These are phyloP conservation scores for Microcebus lehilahytsara DNA, from an alignment of 2,113 vertebrate genomes.

Conservation along the genomic window DNA sequence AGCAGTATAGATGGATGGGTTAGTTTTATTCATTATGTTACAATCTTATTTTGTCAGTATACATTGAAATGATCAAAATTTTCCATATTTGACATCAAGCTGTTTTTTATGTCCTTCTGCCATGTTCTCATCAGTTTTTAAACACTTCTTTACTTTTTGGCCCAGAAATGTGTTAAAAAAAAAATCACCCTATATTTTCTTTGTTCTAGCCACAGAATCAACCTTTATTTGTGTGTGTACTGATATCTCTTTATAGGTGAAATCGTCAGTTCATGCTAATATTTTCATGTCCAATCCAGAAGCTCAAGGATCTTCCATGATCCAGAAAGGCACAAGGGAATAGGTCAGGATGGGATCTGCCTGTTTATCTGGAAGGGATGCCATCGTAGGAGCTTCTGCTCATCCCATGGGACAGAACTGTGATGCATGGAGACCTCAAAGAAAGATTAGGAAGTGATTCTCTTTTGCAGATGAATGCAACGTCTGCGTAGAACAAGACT, in stretches of 20 bases:
- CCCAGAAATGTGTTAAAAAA: neutral
- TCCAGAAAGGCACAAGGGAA: too few species aligned
- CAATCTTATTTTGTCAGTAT: neutral
- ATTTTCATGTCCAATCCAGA: neutral
- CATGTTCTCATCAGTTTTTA: neutral
- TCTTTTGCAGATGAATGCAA: neutral
- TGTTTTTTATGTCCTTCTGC: neutral
- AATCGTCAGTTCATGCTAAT: neutral
- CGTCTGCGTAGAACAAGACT: neutral
- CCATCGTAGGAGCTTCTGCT: neutral
- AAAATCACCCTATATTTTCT: neutral
- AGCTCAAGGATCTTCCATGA: too few species aligned
- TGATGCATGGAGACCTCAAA: neutral
- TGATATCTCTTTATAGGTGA: neutral
- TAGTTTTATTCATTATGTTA: neutral
- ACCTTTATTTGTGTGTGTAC: neutral
- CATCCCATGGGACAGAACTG: neutral
- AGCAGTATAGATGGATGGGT: rapidly evolving
- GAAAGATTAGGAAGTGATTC: too few species aligned
- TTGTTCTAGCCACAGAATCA: neutral
- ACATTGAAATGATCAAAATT: neutral
- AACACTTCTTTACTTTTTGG: neutral
- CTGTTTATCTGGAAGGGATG: neutral
- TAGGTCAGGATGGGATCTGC: neutral
- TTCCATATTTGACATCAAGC: neutral